Evolutionary conservation across 2,113 vertebrate species (phyloP).

Genomic region (Pygoscelis antarcticus): DNA sequence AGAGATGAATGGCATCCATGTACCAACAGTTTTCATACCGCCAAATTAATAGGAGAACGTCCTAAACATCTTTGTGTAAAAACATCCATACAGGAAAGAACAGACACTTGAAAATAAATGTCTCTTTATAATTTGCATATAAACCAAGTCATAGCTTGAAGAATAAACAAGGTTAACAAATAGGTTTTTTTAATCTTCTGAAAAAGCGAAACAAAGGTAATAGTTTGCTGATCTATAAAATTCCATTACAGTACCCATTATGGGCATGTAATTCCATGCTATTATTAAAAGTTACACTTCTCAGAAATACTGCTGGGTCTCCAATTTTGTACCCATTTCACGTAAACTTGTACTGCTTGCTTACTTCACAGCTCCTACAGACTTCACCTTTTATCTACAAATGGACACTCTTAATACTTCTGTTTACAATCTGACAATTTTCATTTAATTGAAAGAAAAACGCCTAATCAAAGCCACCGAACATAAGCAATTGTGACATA

Average conservation of each 20-base stretch:
- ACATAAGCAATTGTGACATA: not conserved
- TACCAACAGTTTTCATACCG: not conserved
- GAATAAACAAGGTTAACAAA: not conserved
- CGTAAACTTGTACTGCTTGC: too few species aligned
- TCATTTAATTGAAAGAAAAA: constrained; percentile 18
- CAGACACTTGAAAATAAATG: not conserved
- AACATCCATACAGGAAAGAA: not conserved
- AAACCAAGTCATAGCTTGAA: not conserved
- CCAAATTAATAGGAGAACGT: not conserved
- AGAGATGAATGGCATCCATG: not conserved
- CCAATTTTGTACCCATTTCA: not conserved
- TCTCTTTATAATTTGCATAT: not conserved
- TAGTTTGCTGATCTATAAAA: not conserved
- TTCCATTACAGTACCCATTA: too few species aligned
- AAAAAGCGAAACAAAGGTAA: not conserved
- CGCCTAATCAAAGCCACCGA: not conserved
- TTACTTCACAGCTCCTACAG: not conserved
- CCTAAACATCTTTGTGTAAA: not conserved
- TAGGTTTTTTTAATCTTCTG: not conserved
- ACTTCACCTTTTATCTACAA: not conserved
- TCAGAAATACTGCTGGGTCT: not conserved
- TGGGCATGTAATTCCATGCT: not conserved
- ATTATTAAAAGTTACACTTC: not conserved
- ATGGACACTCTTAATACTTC: not conserved
- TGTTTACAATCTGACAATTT: not conserved